Evolutionary conservation across 1,140 invertebrate species (phyloP).

Genomic region (Caenorhabditis latens): DNA sequence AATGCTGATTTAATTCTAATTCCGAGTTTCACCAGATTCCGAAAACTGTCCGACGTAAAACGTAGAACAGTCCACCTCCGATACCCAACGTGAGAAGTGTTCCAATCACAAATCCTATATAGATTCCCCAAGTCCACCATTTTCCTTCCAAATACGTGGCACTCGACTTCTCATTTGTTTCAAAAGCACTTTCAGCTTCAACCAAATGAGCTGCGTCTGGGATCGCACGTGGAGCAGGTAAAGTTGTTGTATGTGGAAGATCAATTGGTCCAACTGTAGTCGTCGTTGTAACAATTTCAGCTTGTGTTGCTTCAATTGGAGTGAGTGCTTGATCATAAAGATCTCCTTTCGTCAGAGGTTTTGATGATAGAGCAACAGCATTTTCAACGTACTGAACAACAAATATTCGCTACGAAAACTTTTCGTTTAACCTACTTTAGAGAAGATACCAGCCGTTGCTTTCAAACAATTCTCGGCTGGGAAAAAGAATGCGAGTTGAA

Average conservation of each 20-base stretch:
- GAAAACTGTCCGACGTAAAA: not conserved
- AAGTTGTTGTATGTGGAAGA: not conserved
- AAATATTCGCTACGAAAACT: too few species aligned
- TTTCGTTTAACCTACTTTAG: not conserved
- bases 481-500: not conserved
- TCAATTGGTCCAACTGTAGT: not conserved
- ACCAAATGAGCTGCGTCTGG: not conserved
- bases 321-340: not conserved
- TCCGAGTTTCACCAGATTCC: not conserved
- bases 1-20: too few species aligned
- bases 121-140: slow-evolving; percentile 30
- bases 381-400: not conserved
- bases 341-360: not conserved
- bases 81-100: slow-evolving; percentile 2
- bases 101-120: slow-evolving; percentile 19
- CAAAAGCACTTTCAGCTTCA: not conserved
- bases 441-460: not conserved
- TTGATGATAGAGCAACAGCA: not conserved
- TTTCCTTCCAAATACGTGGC: not conserved
- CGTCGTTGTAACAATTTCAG: not conserved
- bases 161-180: not conserved
- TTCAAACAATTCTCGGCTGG: not conserved
- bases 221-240: not conserved
- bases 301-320: not conserved
- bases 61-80: not conserved